Evolutionary conservation across 1,140 invertebrate genomes (phyloP).

Genomic region (Phymorhynchus buccinoides): DNA sequence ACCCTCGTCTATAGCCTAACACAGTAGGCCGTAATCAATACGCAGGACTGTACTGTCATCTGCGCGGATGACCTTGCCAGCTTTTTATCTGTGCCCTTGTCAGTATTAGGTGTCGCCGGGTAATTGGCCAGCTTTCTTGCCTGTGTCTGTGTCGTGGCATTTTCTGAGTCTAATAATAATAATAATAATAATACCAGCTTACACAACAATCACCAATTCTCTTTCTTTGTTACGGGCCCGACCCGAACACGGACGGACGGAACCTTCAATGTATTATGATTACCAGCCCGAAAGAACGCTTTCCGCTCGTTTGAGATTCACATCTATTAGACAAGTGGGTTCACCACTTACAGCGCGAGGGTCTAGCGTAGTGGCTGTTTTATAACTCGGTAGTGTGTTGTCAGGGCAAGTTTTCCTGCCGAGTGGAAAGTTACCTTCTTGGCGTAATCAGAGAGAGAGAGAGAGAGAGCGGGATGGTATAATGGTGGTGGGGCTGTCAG

Average conservation of each 20-base stretch:
- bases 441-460: neutral
- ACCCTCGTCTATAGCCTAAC: neutral
- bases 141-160: too few relatives aligned
- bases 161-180: too few relatives aligned
- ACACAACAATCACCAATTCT: too few relatives aligned
- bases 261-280: too few relatives aligned
- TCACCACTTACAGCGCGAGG: neutral
- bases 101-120: conserved; percentile 4
- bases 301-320: neutral
- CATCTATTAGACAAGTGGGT: conserved; percentile 4
- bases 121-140: neutral
- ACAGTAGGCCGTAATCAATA: conserved; percentile 26
- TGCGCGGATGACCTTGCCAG: conserved; percentile 19
- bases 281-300: neutral
- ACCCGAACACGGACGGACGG: too few relatives aligned
- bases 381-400: too few relatives aligned
- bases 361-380: too few relatives aligned
- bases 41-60: conserved; percentile 14
- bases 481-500: too few relatives aligned
- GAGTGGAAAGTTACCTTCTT: conserved; percentile 6
- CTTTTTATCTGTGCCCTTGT: conserved; percentile 27
- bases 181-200: too few relatives aligned
- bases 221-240: too few relatives aligned
- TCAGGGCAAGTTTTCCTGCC: neutral
- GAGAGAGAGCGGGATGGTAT: too few relatives aligned